A percentile compares a stretch with the other conserved stretches of the same genome.
Conservation (phyloP, 2,888 invertebrate species). For the Chloroclystis v-ata region DNA sequence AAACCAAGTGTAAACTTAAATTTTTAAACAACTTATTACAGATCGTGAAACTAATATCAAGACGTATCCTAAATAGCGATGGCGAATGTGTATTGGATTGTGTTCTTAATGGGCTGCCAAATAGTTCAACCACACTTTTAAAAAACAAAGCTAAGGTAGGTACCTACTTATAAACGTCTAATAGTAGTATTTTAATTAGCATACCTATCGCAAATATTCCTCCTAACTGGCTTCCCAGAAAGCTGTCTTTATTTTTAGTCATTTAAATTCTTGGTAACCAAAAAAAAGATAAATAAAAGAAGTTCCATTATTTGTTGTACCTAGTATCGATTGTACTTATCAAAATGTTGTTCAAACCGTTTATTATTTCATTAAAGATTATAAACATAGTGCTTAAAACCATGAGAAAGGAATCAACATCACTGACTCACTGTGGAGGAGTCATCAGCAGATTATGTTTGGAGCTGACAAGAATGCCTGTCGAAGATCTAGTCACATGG, state of each 20-base stretch:
- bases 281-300: no score
- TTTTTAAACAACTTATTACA: slow-evolving; percentile 40
- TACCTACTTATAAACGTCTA: not conserved
- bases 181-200: no score
- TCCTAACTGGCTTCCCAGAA: no score
- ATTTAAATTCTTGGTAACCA: no score
- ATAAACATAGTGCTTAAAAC: slow-evolving; percentile 51
- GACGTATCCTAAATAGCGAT: slow-evolving; percentile 55
- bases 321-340: no score
- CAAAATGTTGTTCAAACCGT: no score
- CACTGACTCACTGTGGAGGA: slow-evolving; percentile 59
- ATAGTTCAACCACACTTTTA: slow-evolving; percentile 33
- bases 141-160: slow-evolving; percentile 53
- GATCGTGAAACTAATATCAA: slow-evolving; percentile 51
- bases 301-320: no score
- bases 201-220: no score
- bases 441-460: slow-evolving; percentile 56
- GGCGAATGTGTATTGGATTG: slow-evolving; percentile 55
- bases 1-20: no score
- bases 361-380: slow-evolving; percentile 36
- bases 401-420: slow-evolving; percentile 56
- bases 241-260: no score
- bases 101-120: slow-evolving; percentile 55
- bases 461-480: slow-evolving; percentile 50
- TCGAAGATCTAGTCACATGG: slow-evolving; percentile 53